phyloP scores from a whole-genome alignment of 1,140 invertebrate species.

The Prorops nasuta region DNA sequence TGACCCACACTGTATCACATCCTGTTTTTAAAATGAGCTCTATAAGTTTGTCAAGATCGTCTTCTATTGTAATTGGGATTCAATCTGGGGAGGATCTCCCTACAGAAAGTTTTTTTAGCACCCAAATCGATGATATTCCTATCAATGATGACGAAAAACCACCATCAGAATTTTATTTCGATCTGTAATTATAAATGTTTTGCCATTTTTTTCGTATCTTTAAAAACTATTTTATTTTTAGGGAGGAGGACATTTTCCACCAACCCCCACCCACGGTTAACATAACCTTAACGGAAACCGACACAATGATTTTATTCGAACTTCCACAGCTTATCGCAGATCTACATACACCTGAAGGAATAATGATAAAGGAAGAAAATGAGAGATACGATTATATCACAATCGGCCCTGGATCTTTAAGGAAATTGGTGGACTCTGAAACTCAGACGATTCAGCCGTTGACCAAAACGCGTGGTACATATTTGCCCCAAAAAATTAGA shows the following conservation, averaged over 20 bases:
- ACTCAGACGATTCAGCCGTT: slow-evolving; percentile 64
- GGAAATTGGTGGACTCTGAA: slow-evolving; percentile 64
- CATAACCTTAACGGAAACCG: slow-evolving; percentile 65
- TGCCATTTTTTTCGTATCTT: slow-evolving; percentile 1
- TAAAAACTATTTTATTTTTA: slow-evolving; percentile 15
- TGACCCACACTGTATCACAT: too few relatives aligned
- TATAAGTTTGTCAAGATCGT: too few relatives aligned
- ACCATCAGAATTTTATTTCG: slow-evolving; percentile 55
- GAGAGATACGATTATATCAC: slow-evolving; percentile 65
- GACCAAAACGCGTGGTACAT: slow-evolving; percentile 63
- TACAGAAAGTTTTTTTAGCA: slow-evolving; percentile 48
- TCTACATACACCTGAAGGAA: slow-evolving; percentile 59
- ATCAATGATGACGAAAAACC: slow-evolving; percentile 47
- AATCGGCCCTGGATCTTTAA: slow-evolving; percentile 60
- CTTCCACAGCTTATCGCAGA: slow-evolving; percentile 63
- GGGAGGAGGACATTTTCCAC: slow-evolving; percentile 22
- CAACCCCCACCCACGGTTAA: slow-evolving; percentile 58
- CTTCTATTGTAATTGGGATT: too few relatives aligned
- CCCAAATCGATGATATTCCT: slow-evolving; percentile 62
- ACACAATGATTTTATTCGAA: slow-evolving; percentile 65
- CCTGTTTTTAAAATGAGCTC: too few relatives aligned
- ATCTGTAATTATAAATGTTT: slow-evolving; percentile 29
- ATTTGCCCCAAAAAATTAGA: slow-evolving; percentile 56
- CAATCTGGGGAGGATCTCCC: too few relatives aligned
- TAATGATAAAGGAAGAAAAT: slow-evolving; percentile 61